These are phyloP conservation scores for Erpobdella octoculata DNA, from an alignment of 2,888 invertebrate genomes.

Conservation along the genomic window DNA sequence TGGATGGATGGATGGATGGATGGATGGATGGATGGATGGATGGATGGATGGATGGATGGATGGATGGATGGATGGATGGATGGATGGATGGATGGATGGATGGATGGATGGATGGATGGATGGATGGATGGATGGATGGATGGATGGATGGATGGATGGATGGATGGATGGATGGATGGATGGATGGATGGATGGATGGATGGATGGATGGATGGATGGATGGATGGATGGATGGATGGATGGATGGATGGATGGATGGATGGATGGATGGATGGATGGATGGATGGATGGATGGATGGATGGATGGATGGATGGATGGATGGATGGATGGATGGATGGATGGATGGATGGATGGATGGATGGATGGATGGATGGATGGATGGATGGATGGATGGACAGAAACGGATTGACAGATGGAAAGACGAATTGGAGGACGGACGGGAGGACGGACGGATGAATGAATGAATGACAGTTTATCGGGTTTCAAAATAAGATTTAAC, in stretches of 20 bases:
- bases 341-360: conserved; percentile 11
- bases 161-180: not conserved
- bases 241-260: conserved; percentile 6
- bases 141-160: not conserved
- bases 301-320: not conserved
- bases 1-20: no score
- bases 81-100: not conserved
- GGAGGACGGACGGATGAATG: not conserved
- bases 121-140: no score
- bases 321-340: no score
- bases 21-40: no score
- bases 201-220: not conserved
- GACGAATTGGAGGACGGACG: no score
- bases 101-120: not conserved
- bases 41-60: not conserved
- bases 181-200: not conserved
- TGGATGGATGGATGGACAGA: not conserved
- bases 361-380: not conserved
- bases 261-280: not conserved
- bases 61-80: not conserved
- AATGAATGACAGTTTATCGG: not conserved
- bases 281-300: not conserved
- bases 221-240: no score
- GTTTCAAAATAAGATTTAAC: no score
- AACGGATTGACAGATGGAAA: not conserved